Percentiles rank a stretch among this genome's conserved stretches.
These are phyloP conservation scores for Ephydatia muelleri DNA, from an alignment of 37 sponge, comb jelly and placozoan genomes.

Conservation along the genomic window DNA sequence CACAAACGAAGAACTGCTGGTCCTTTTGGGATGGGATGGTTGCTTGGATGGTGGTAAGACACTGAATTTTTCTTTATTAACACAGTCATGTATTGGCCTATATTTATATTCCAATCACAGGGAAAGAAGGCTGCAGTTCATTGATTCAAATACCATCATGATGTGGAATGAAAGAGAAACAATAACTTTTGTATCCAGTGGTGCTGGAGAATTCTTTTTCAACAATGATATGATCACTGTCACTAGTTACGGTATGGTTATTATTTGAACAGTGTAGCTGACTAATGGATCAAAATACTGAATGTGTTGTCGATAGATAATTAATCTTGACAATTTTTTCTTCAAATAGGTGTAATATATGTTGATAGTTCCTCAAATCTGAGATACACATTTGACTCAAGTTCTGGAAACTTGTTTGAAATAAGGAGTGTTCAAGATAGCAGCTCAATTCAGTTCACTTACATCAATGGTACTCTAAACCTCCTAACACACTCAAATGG, in stretches of 20 bases:
- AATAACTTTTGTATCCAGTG: not conserved
- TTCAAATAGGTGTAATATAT: not conserved
- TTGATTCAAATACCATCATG: not conserved
- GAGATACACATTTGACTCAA: not conserved
- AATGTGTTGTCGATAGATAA: not conserved
- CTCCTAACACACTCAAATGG: conserved; percentile 30
- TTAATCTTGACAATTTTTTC: too few species aligned
- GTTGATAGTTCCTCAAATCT: not conserved
- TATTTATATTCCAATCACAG: not conserved
- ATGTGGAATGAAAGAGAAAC: not conserved
- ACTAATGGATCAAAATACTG: not conserved
- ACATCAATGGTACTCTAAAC: not conserved
- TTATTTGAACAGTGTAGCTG: too few species aligned
- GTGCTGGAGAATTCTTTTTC: not conserved
- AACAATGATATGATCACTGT: not conserved
- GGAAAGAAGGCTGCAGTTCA: conserved; percentile 5
- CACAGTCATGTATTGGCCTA: not conserved
- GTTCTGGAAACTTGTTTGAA: not conserved
- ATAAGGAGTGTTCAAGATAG: not conserved
- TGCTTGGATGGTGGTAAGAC: conserved; percentile 34
- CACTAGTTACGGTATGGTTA: not conserved
- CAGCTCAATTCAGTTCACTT: not conserved
- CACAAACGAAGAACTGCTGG: conserved; percentile 35
- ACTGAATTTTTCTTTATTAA: too few species aligned
- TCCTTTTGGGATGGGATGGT: conserved; percentile 39